phyloP scores from a whole-genome alignment of 2,888 invertebrate species.

The Eristalinus aeneus region DNA sequence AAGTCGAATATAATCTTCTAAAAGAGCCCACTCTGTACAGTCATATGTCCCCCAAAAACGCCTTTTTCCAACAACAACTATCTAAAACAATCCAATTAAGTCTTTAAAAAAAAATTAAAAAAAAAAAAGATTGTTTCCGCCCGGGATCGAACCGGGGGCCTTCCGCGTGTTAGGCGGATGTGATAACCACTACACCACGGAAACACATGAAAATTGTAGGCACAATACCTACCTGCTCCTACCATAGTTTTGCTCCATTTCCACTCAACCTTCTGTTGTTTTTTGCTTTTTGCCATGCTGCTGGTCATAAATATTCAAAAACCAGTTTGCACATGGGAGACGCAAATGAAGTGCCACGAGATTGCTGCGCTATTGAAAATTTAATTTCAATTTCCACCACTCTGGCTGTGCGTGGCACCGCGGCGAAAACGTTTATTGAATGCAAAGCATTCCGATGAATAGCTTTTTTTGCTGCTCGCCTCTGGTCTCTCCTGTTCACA shows the following conservation, averaged over 20 bases:
- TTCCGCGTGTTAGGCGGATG: conserved; percentile 82
- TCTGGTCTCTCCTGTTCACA: background rate
- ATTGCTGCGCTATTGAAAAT: background rate
- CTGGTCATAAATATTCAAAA: background rate
- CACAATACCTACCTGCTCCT: background rate
- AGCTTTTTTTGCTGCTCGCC: background rate
- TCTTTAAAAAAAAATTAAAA: background rate
- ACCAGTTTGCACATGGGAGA: background rate
- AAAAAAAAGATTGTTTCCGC: conserved; percentile 76
- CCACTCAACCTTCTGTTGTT: background rate
- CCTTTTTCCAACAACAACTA: too few relatives aligned
- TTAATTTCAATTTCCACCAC: background rate
- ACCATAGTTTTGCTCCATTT: background rate
- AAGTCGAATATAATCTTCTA: too few relatives aligned
- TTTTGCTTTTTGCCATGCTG: background rate
- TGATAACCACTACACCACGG: conserved; percentile 81
- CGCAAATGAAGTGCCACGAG: background rate
- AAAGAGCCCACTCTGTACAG: too few relatives aligned
- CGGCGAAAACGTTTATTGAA: background rate
- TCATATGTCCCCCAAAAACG: too few relatives aligned
- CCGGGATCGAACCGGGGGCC: conserved; percentile 82
- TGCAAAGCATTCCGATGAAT: background rate
- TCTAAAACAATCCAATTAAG: too few relatives aligned
- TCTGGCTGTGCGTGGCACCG: background rate
- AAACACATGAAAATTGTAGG: conserved; percentile 72